A percentile compares a stretch with the other conserved stretches of the same genome.
These are phyloP conservation scores for Lamprotornis superbus DNA, from an alignment of 2,113 vertebrate species.

Conservation along the genomic window DNA sequence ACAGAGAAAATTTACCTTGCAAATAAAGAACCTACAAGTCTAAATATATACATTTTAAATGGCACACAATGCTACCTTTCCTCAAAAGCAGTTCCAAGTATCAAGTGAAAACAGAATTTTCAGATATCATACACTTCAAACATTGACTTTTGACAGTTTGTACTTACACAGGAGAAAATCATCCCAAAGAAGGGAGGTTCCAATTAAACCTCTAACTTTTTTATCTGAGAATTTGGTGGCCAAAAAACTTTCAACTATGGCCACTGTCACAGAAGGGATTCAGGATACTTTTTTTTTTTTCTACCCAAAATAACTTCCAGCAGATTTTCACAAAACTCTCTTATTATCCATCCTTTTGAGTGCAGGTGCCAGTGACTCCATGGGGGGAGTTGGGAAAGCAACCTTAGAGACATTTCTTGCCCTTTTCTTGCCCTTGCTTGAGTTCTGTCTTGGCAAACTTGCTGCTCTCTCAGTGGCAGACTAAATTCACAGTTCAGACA, in stretches of 20 bases:
- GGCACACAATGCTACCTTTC: background rate
- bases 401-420: background rate
- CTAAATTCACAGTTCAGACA: background rate
- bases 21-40: background rate
- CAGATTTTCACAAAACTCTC: background rate
- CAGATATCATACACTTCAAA: background rate
- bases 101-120: background rate
- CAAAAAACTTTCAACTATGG: background rate
- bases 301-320: background rate
- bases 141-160: background rate
- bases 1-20: background rate
- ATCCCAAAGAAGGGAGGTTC: background rate
- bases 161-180: background rate
- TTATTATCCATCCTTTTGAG: background rate
- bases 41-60: background rate
- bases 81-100: background rate
- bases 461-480: background rate
- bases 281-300: fast-evolving
- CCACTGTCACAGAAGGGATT: background rate
- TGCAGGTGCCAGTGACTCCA: background rate
- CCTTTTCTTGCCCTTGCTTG: background rate
- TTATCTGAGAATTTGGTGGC: background rate
- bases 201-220: background rate
- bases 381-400: background rate
- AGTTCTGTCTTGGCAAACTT: background rate